A percentile compares a stretch with the other conserved stretches of the same genome.
Conservation (phyloP, 2,888 invertebrate genomes). For the Lamellibrachia satsuma region DNA sequence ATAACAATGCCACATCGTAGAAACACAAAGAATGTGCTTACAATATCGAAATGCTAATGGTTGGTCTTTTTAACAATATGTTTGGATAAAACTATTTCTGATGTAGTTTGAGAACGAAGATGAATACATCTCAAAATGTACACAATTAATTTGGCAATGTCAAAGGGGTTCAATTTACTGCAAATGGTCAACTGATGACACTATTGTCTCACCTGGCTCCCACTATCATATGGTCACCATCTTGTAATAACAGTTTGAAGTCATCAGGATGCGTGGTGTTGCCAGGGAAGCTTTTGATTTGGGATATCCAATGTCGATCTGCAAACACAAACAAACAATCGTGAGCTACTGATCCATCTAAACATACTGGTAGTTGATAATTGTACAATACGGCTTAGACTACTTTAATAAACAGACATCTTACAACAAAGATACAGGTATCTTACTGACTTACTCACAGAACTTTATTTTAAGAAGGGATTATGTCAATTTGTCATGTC, state of each 20-base stretch:
- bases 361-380: no score
- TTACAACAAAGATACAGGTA: neutral
- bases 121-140: neutral
- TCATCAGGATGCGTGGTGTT: neutral
- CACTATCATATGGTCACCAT: neutral
- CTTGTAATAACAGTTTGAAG: conserved; percentile 2
- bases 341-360: neutral
- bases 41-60: neutral
- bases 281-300: neutral
- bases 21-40: neutral
- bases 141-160: neutral
- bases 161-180: neutral
- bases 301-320: neutral
- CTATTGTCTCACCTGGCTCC: no score
- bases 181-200: neutral
- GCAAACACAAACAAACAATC: neutral
- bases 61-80: neutral
- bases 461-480: no score
- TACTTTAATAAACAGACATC: neutral
- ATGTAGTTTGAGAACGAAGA: neutral
- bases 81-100: neutral
- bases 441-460: neutral
- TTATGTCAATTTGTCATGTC: no score
- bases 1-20: neutral
- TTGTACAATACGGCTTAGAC: no score